Conservation (phyloP, 2,113 vertebrate species). For the Athene noctua region DNA sequence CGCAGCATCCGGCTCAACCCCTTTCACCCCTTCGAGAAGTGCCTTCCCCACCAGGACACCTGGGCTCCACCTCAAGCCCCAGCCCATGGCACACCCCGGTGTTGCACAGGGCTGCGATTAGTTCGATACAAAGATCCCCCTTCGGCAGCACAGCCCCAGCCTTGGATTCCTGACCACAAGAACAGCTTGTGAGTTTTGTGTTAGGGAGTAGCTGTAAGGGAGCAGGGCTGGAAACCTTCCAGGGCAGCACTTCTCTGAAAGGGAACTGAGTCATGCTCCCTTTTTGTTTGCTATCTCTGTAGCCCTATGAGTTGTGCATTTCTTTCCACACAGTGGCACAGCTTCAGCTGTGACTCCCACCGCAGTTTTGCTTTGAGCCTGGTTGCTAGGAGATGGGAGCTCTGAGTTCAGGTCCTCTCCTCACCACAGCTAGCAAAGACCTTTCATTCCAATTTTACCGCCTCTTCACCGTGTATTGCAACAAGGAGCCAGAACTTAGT, state of each 20-base stretch:
- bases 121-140: not conserved
- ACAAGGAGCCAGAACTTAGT: not conserved
- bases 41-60: accelerated
- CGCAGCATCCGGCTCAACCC: not conserved
- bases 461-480: not conserved
- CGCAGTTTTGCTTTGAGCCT: not conserved
- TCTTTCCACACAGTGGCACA: not conserved
- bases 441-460: not conserved
- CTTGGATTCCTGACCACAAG: not conserved
- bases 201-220: not conserved
- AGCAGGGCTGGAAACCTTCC: not conserved
- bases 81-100: accelerated
- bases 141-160: accelerated
- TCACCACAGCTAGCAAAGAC: not conserved
- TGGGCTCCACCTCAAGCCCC: not conserved
- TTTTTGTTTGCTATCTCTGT: not conserved
- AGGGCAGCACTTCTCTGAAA: not conserved
- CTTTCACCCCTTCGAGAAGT: not conserved
- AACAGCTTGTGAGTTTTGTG: not conserved
- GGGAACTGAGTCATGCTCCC: not conserved
- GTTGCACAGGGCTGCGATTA: not conserved
- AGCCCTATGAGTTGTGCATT: not conserved
- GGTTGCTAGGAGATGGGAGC: slow-evolving; percentile 58
- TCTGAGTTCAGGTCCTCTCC: not conserved
- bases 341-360: not conserved